phyloP scores from a whole-genome alignment of 2,113 vertebrate genomes.

The Leucosticte australis region DNA sequence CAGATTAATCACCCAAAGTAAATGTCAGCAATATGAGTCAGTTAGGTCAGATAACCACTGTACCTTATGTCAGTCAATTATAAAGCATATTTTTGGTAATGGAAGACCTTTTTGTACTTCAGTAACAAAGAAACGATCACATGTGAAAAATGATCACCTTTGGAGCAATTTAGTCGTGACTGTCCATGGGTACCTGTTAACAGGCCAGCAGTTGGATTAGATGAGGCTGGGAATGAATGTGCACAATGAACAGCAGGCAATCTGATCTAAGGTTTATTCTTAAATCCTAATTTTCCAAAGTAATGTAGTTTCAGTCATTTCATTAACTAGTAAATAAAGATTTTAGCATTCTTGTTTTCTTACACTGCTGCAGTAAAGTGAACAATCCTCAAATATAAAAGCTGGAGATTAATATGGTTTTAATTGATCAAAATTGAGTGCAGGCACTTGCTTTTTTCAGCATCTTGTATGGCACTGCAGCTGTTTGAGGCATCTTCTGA shows the following conservation, averaged over 20 bases:
- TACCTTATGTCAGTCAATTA: slow-evolving; percentile 2
- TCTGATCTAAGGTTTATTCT: background rate
- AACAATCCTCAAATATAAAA: slow-evolving; percentile 48
- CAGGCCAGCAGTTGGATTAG: background rate
- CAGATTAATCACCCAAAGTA: slow-evolving; percentile 15
- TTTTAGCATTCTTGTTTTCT: slow-evolving; percentile 39
- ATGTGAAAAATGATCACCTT: background rate
- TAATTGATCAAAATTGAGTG: slow-evolving; percentile 62
- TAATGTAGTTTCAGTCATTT: background rate
- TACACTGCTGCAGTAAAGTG: background rate
- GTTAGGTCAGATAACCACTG: background rate
- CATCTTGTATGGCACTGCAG: slow-evolving; percentile 55
- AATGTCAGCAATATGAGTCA: background rate
- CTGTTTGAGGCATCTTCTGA: slow-evolving; percentile 34
- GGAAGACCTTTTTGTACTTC: background rate
- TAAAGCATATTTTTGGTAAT: background rate
- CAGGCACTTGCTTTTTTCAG: slow-evolving; percentile 49
- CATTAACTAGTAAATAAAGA: slow-evolving; percentile 37
- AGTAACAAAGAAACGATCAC: background rate
- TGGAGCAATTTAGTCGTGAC: background rate
- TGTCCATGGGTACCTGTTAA: background rate
- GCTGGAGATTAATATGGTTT: slow-evolving; percentile 39
- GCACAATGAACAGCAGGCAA: background rate
- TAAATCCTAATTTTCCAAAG: background rate
- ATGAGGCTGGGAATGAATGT: background rate